A percentile compares a stretch with the other conserved stretches of the same genome.
phyloP scores from a whole-genome alignment of 2,113 vertebrate species.

The Cebidichthys violaceus region DNA sequence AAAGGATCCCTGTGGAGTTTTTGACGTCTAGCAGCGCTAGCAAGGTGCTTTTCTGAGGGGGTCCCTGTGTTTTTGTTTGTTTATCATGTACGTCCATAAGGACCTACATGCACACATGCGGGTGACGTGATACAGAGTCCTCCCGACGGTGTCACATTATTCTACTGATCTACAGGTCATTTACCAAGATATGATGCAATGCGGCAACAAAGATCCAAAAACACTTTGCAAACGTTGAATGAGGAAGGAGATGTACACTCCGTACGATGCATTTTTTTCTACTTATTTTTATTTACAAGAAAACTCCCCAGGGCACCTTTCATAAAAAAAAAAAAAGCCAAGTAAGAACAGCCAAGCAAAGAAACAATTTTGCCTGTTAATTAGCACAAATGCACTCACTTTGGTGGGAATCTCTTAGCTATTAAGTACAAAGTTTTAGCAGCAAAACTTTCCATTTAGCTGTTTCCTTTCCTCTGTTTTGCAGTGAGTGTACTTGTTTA shows the following conservation, averaged over 20 bases:
- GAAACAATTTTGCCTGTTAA: conserved; percentile 29
- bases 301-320: conserved; percentile 25
- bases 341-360: conserved; percentile 59
- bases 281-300: background rate
- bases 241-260: too few relatives aligned
- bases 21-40: background rate
- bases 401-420: conserved; percentile 24
- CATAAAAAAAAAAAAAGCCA: conserved; percentile 53
- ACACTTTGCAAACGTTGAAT: background rate
- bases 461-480: conserved; percentile 5
- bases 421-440: background rate
- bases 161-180: background rate
- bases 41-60: background rate
- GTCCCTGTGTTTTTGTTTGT: background rate
- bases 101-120: background rate
- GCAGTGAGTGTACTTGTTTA: conserved; percentile 52
- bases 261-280: too few relatives aligned
- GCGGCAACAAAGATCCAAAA: background rate
- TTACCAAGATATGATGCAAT: background rate
- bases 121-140: background rate
- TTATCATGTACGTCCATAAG: background rate
- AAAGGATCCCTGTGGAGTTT: conserved; percentile 39
- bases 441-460: conserved; percentile 25
- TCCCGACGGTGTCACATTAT: background rate
- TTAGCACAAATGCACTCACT: conserved; percentile 54